Percentiles rank a stretch among this genome's conserved stretches.
Conservation (phyloP, 2,113 vertebrate species). For the Vanacampus margaritifer region DNA sequence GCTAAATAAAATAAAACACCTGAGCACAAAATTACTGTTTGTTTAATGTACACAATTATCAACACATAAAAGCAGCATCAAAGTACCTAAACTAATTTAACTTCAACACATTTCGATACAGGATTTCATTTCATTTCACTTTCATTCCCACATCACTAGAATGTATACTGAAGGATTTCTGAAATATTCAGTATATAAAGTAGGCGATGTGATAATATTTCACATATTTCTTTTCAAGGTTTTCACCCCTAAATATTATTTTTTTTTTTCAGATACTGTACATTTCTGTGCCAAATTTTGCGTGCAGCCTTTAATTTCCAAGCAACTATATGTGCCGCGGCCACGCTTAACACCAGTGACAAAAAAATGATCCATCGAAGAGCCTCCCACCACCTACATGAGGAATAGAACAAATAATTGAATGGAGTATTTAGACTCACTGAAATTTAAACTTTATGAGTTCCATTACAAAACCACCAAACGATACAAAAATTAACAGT, state of each 20-base stretch:
- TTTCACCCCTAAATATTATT: conserved; percentile 10
- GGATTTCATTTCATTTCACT: too few species aligned
- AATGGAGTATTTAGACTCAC: background rate
- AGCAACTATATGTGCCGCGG: conserved; percentile 10
- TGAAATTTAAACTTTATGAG: background rate
- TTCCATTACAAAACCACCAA: too few species aligned
- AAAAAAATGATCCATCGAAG: conserved; percentile 61
- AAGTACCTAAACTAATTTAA: too few species aligned
- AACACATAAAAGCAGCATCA: too few species aligned
- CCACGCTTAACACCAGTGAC: conserved; percentile 35
- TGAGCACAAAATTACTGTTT: too few species aligned
- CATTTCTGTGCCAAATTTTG: background rate
- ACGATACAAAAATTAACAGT: too few species aligned
- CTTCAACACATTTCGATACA: background rate
- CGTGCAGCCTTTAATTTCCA: conserved; percentile 19
- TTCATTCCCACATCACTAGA: conserved; percentile 11
- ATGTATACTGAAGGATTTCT: conserved; percentile 14
- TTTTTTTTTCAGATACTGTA: background rate
- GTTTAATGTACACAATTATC: too few species aligned
- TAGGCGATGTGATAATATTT: background rate
- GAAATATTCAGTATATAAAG: too few species aligned
- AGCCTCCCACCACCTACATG: conserved; percentile 45
- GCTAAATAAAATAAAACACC: too few species aligned
- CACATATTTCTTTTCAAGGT: background rate
- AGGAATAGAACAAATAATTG: conserved; percentile 1